Base-by-base conservation (phyloP, 2,888 invertebrate genomes). In the Salticus scenicus region DNA sequence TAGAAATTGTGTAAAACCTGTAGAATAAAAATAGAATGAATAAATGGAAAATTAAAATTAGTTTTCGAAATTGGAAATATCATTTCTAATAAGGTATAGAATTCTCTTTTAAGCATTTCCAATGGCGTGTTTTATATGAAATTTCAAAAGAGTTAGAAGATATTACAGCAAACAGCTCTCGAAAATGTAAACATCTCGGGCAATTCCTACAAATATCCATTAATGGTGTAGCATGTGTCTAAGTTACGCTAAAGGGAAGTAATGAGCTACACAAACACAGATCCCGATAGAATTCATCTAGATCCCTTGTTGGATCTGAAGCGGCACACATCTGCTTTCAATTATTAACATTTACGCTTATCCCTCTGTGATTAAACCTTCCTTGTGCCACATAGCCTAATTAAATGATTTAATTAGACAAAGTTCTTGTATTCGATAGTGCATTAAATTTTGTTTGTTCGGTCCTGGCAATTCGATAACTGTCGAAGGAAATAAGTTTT, bases 291-390 rank as follows among this genome's bases (percentile, higher is more conserved):
- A 57, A 57, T 57, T 20, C 47, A 24, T 12, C 20, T 2, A 24
- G 57, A 57, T 47, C 17, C 47, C 47, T n/a, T 12, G 57, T 7
- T 20, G 12, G 24, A 7, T 1, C 24, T 1, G 57, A 24, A 24
- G 57, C 57, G 24, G 57, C 24, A 24, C 57, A 57, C 20, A 24
- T 24, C 57, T 24, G 57, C 20, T 24, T 57, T 24, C 57, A 57
- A 57, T 57, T 57, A 57, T 57, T 57, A 57, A 57, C 57, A 57
- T 57, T 57, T 57, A 57, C 57, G 57, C 24, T 57, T 57, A 57
- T 24, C 24, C 57, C 57, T 57, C 24, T 57, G 57, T 57, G 57
- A 57, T 57, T 57, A 57, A 24, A 5, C 57, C 57, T 17, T 57
- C 5, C 24, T 57, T 57, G 24, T 24, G 24, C 24, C 57, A 57